Percentiles rank a stretch among this genome's conserved stretches.
These are phyloP conservation scores for Battus philenor DNA, from an alignment of 1,140 invertebrate genomes.

Conservation along the genomic window DNA sequence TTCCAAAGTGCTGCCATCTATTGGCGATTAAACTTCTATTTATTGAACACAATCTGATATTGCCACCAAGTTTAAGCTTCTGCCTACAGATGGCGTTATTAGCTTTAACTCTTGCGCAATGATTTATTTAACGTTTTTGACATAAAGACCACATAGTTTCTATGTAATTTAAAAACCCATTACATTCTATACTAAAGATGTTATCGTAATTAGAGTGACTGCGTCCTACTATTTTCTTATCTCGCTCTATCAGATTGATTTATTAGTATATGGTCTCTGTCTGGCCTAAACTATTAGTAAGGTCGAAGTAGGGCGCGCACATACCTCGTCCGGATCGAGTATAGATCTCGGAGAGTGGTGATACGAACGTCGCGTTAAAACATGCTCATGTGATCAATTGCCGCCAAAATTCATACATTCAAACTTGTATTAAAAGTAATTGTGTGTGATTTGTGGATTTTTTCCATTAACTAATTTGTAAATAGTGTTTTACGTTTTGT, in stretches of 20 bases:
- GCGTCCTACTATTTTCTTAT: conserved; percentile 12
- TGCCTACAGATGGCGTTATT: conserved; percentile 14
- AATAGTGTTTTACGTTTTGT: conserved; percentile 27
- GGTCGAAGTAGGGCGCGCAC: conserved; percentile 64
- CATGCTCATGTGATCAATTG: conserved; percentile 66
- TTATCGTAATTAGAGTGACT: conserved; percentile 1
- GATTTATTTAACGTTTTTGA: not conserved
- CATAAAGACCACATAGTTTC: not conserved
- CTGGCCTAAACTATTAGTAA: conserved; percentile 49
- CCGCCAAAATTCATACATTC: conserved; percentile 60
- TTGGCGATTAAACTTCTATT: not conserved
- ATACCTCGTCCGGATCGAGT: conserved; percentile 49
- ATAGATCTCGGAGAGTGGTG: conserved; percentile 66
- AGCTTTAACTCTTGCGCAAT: conserved; percentile 10
- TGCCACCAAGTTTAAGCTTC: not conserved
- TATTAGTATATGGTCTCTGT: conserved; percentile 39
- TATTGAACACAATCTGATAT: too few relatives aligned
- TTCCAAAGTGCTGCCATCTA: conserved; percentile 15
- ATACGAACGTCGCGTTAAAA: conserved; percentile 63
- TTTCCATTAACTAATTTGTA: conserved; percentile 20
- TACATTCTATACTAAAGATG: not conserved
- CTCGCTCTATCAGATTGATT: conserved; percentile 18
- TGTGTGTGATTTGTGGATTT: conserved; percentile 44
- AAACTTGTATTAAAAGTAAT: conserved; percentile 41
- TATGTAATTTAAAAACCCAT: not conserved